Evolutionary conservation across 2,797 vertebrate species (phyloP).

Genomic region (Falco naumanni): DNA sequence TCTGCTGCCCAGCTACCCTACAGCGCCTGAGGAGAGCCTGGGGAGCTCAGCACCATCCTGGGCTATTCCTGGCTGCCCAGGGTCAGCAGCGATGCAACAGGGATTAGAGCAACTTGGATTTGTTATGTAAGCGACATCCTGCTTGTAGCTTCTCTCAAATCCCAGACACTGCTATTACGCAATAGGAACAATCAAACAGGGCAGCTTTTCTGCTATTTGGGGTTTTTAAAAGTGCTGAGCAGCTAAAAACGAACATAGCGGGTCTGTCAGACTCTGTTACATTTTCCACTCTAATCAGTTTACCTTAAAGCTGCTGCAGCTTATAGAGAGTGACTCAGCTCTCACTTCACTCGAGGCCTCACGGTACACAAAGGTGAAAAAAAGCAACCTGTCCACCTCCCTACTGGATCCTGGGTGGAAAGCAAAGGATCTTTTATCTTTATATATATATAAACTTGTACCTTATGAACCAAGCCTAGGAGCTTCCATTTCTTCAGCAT

Average conservation of each 20-base stretch:
- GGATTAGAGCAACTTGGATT: constrained; percentile 35
- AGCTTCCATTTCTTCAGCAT: neutral
- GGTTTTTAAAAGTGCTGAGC: constrained; percentile 13
- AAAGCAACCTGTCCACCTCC: neutral
- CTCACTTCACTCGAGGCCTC: neutral
- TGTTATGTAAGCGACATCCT: constrained; percentile 37
- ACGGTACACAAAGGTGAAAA: neutral
- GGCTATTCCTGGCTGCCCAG: neutral
- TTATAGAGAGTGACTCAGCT: constrained; percentile 1
- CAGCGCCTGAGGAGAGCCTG: neutral
- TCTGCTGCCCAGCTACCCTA: neutral
- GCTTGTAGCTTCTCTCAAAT: constrained; percentile 22
- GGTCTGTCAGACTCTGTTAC: neutral
- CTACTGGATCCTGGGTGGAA: neutral
- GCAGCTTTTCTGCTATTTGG: constrained; percentile 9
- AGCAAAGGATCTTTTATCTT: neutral
- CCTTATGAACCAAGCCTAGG: neutral
- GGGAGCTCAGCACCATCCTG: neutral
- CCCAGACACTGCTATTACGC: constrained; percentile 16
- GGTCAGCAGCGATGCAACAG: neutral
- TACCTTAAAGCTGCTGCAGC: neutral
- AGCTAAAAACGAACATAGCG: neutral
- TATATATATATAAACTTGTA: neutral
- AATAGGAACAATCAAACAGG: constrained; percentile 42
- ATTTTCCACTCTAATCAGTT: neutral